Base-by-base conservation (phyloP, 2,797 vertebrate species). In the Gorsachius magnificus region DNA sequence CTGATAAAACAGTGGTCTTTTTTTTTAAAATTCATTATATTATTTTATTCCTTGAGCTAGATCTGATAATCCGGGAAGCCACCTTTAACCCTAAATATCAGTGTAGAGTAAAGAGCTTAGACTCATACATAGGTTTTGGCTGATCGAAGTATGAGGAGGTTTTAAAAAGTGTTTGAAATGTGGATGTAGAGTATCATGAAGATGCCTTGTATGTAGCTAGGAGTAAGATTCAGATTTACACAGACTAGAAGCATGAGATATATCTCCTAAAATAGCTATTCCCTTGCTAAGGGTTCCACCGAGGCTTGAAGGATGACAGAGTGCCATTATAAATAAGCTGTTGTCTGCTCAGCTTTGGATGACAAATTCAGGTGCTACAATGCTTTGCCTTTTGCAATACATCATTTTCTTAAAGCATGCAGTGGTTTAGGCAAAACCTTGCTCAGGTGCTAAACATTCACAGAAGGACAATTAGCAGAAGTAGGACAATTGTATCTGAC, bases 391-490 rank as follows among this genome's bases (percentile, higher is more conserved):
- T 95, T 83, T 83, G 77, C 72, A 94, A 95, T 92, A 69, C 11
- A 93, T 95, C 78, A 94, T 92, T 96, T 95, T 89, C 56, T 57
- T 87, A 90, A 94, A 94, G 22, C 29, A 43, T 66, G 77, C 43
- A 72, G 88, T 87, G 61, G 22, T 91, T 95, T 77, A 90, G 57
- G 41, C 76, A 92, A 96, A 96, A 90, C 38, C 19, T 19, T 4
- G 4, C 84, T 92, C 80, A 74, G 86, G 78, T 79, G 63, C 54
- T 88, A 69, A 74, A 93, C 94, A 94, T 87, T 91, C 93, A 95
- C 88, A 84, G 50, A 92, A 96, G 85, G 81, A 89, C 83, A 93
- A 97, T 97, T 97, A 97, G 71, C 43, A 91, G 89, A 97, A 97
- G 72, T 87, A 96, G 78, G 77, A 66, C 14, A 0, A 96, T 92